A percentile compares a stretch with the other conserved stretches of the same genome.
These are phyloP conservation scores for Electrophaes corylata DNA, from an alignment of 2,888 invertebrate species.

Conservation along the genomic window DNA sequence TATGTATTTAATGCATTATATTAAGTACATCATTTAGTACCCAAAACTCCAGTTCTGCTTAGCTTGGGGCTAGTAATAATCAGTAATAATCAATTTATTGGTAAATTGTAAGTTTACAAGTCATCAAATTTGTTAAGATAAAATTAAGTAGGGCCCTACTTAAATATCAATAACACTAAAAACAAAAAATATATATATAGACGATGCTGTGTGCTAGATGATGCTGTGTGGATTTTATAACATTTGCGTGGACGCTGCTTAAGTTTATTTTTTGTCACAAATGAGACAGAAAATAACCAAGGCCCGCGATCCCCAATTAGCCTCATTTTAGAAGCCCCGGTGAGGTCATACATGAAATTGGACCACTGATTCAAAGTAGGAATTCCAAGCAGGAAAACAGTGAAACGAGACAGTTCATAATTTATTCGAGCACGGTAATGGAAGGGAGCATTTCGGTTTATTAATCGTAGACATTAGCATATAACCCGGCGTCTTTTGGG, in stretches of 20 bases:
- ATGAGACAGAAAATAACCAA: neutral
- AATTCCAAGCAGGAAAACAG: slow-evolving; percentile 19
- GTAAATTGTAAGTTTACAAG: too few species aligned
- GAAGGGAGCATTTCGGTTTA: slow-evolving; percentile 51
- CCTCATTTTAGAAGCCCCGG: neutral
- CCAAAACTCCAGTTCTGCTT: too few species aligned
- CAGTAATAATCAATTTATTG: too few species aligned
- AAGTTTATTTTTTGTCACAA: neutral
- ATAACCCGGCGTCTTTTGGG: slow-evolving; percentile 27
- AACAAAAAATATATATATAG: too few species aligned
- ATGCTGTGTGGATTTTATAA: too few species aligned
- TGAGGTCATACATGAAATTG: slow-evolving; percentile 5
- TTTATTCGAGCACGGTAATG: slow-evolving; percentile 44
- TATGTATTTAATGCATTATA: too few species aligned
- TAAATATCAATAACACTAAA: too few species aligned
- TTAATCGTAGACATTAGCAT: slow-evolving; percentile 54
- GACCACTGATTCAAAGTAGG: neutral
- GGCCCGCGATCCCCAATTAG: neutral
- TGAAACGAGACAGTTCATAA: slow-evolving; percentile 34
- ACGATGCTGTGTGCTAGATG: too few species aligned
- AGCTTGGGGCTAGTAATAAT: too few species aligned
- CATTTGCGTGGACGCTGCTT: neutral
- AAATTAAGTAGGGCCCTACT: too few species aligned
- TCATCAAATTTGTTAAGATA: too few species aligned
- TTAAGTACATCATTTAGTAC: too few species aligned